Evolutionary conservation across 2,888 invertebrate species (phyloP).

Genomic region (Nezara viridula): DNA sequence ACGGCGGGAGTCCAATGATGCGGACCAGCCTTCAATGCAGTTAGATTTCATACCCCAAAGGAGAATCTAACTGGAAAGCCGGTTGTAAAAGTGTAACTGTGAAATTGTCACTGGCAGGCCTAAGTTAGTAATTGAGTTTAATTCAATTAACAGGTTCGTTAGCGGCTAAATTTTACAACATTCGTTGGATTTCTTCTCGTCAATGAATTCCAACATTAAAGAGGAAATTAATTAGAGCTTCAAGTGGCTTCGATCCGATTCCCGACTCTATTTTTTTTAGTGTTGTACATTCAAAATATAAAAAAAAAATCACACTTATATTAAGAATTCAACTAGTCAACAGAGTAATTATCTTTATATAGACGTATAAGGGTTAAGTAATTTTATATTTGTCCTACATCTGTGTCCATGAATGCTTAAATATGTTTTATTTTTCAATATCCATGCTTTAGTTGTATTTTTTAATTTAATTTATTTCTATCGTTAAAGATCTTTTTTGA

Average conservation of each 20-base stretch:
- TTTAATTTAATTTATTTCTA: too few relatives aligned
- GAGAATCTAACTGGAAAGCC: not conserved
- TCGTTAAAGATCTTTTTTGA: too few relatives aligned
- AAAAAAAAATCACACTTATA: not conserved
- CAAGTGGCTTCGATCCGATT: not conserved
- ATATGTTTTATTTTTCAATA: too few relatives aligned
- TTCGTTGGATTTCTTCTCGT: not conserved
- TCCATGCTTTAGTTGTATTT: too few relatives aligned
- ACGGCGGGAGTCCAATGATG: not conserved
- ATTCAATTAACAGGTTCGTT: not conserved
- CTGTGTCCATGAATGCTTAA: too few relatives aligned
- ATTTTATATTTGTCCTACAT: too few relatives aligned
- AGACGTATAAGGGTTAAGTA: too few relatives aligned
- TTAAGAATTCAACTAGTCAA: too few relatives aligned
- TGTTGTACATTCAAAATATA: not conserved
- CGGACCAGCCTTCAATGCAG: not conserved
- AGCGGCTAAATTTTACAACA: not conserved
- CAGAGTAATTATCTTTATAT: too few relatives aligned
- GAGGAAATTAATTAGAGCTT: not conserved
- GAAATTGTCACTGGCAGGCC: not conserved
- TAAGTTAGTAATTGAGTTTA: not conserved
- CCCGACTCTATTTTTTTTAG: not conserved
- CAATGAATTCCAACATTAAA: not conserved
- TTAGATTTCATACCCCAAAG: conserved; percentile 11
- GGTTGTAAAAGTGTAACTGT: not conserved